These are phyloP conservation scores for Mesorhabditis spiculigera DNA, from an alignment of 2,888 invertebrate genomes.

Conservation along the genomic window DNA sequence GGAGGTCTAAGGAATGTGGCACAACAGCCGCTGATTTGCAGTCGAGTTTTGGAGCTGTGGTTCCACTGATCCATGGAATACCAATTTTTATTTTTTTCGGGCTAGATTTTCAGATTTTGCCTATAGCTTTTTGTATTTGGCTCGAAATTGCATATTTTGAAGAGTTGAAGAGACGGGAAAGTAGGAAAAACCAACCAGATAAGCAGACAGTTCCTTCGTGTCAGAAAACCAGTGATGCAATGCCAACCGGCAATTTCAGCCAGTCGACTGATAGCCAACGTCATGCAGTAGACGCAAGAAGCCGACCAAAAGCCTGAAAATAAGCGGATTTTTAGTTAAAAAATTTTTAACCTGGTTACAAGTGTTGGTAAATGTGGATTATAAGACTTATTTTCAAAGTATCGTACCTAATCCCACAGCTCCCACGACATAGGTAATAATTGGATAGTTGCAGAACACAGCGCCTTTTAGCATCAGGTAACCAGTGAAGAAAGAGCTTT, in stretches of 20 bases:
- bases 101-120: no score
- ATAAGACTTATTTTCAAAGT: no score
- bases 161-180: no score
- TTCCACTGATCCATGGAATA: no score
- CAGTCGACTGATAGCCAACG: background rate
- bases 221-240: background rate
- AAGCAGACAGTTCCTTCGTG: background rate
- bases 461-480: background rate
- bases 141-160: no score
- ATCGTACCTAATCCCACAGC: background rate
- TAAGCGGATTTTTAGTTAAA: background rate
- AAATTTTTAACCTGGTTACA: background rate
- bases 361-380: no score
- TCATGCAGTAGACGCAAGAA: background rate
- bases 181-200: background rate
- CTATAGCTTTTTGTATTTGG: no score
- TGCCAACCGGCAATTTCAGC: constrained; percentile 6
- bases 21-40: no score
- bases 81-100: no score
- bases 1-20: no score
- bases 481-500: background rate
- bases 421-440: background rate
- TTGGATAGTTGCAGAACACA: background rate
- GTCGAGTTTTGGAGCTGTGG: no score
- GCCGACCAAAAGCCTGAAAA: background rate